These are phyloP conservation scores for Geotrupes spiniger DNA, from an alignment of 2,888 invertebrate species.

Conservation along the genomic window DNA sequence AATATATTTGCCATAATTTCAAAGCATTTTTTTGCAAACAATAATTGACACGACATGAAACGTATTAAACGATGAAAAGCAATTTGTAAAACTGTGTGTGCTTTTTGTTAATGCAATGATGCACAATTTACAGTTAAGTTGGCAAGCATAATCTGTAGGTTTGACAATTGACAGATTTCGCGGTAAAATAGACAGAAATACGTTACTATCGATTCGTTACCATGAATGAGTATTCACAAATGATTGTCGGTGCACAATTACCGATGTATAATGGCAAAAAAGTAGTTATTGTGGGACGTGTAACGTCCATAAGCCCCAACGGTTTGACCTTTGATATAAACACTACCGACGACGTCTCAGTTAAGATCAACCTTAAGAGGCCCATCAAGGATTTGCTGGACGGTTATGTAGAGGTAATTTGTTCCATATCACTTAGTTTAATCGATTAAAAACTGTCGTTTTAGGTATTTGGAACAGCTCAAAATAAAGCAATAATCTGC, in stretches of 20 bases:
- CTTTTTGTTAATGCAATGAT: too few species aligned
- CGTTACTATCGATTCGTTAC: neutral
- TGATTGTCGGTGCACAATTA: constrained; percentile 43
- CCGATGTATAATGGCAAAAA: constrained; percentile 39
- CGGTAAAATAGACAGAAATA: neutral
- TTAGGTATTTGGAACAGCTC: constrained; percentile 34
- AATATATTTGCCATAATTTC: too few species aligned
- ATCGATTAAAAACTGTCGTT: constrained; percentile 7
- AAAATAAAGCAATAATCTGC: constrained; percentile 29
- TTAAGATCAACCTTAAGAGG: constrained; percentile 40
- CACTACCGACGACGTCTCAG: constrained; percentile 39
- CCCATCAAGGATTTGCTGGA: constrained; percentile 38
- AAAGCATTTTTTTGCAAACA: too few species aligned
- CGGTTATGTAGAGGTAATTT: constrained; percentile 44
- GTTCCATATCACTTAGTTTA: neutral
- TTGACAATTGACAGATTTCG: too few species aligned
- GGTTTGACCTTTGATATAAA: constrained; percentile 40
- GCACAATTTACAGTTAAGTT: too few species aligned
- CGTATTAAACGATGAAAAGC: too few species aligned
- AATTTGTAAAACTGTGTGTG: too few species aligned
- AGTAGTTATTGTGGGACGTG: constrained; percentile 41
- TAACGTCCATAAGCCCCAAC: constrained; percentile 37
- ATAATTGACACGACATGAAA: too few species aligned
- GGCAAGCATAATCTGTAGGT: too few species aligned
- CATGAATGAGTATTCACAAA: too few species aligned